phyloP scores from a whole-genome alignment of 53 echinoderm and acorn worm genomes.

The Paelopatides confundens region DNA sequence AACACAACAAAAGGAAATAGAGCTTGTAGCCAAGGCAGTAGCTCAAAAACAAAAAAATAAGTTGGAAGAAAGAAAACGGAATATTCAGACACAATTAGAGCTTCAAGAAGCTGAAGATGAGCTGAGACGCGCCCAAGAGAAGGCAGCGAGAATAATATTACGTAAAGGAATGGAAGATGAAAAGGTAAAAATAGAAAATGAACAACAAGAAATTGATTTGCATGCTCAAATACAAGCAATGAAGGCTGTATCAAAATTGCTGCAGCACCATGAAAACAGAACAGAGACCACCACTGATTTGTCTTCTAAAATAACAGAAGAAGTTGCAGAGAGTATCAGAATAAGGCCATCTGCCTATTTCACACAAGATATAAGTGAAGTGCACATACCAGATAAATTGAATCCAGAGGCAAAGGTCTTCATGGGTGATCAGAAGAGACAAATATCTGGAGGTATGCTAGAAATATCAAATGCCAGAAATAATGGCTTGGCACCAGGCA shows the following conservation, averaged over 20 bases:
- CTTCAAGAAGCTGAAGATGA: slow-evolving; percentile 59
- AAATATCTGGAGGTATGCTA: too few relatives aligned
- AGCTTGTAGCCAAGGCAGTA: slow-evolving; percentile 34
- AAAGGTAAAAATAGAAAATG: slow-evolving; percentile 13
- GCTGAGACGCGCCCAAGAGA: slow-evolving; percentile 52
- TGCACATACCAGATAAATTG: background rate
- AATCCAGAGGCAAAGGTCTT: background rate
- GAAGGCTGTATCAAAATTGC: background rate
- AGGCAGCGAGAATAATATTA: slow-evolving; percentile 13
- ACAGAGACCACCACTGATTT: background rate
- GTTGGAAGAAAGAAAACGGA: slow-evolving; percentile 48
- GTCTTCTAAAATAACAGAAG: background rate
- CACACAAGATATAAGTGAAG: background rate
- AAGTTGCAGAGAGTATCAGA: background rate
- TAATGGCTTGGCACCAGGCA: too few relatives aligned
- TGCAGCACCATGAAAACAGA: background rate
- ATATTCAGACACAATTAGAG: slow-evolving; percentile 9
- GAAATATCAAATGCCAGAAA: too few relatives aligned
- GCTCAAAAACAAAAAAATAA: slow-evolving; percentile 37
- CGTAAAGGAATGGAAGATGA: slow-evolving; percentile 49
- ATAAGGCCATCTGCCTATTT: background rate
- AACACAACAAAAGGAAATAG: slow-evolving; percentile 41
- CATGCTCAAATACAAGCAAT: slow-evolving; percentile 2
- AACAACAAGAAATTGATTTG: slow-evolving; percentile 31
- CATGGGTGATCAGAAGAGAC: background rate